A percentile compares a stretch with the other conserved stretches of the same genome.
Evolutionary conservation across 1,140 invertebrate species (phyloP).

Genomic region (Tetramorium simillimum): DNA sequence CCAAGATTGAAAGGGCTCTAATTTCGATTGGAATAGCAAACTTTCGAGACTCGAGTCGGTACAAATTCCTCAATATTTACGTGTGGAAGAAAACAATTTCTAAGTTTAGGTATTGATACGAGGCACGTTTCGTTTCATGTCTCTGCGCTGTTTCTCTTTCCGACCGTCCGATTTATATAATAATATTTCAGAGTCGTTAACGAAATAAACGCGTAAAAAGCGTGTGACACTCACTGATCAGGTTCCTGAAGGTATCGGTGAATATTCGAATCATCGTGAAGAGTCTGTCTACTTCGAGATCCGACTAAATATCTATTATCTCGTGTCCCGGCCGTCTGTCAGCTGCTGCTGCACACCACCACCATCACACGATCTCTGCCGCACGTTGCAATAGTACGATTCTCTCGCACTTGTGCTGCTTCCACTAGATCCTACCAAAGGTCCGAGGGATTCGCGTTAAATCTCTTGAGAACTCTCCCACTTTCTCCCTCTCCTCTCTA

Average conservation of each 20-base stretch:
- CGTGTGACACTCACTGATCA: conserved; percentile 81
- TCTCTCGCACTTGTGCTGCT: conserved; percentile 38
- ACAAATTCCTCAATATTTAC: not conserved
- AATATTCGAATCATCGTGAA: conserved; percentile 82
- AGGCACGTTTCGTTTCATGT: not conserved
- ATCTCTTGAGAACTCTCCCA: conserved; percentile 58
- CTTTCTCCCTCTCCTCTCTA: conserved; percentile 21
- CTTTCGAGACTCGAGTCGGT: not conserved
- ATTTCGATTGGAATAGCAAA: not conserved
- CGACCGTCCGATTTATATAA: not conserved
- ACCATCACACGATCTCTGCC: conserved; percentile 74
- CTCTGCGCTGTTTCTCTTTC: not conserved
- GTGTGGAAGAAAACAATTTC: not conserved
- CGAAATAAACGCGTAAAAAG: conserved; percentile 6
- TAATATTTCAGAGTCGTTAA: not conserved
- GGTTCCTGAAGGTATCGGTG: conserved; percentile 80
- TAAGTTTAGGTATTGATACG: not conserved
- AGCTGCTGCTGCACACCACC: conserved; percentile 75
- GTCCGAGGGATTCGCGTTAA: conserved; percentile 54
- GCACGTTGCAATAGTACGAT: conserved; percentile 53
- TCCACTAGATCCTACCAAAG: conserved; percentile 62
- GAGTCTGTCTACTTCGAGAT: conserved; percentile 54
- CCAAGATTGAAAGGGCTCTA: not conserved
- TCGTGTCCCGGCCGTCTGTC: conserved; percentile 63
- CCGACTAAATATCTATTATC: conserved; percentile 59